These are phyloP conservation scores for Prietella phreatophila DNA, from an alignment of 2,113 vertebrate species.

Conservation along the genomic window DNA sequence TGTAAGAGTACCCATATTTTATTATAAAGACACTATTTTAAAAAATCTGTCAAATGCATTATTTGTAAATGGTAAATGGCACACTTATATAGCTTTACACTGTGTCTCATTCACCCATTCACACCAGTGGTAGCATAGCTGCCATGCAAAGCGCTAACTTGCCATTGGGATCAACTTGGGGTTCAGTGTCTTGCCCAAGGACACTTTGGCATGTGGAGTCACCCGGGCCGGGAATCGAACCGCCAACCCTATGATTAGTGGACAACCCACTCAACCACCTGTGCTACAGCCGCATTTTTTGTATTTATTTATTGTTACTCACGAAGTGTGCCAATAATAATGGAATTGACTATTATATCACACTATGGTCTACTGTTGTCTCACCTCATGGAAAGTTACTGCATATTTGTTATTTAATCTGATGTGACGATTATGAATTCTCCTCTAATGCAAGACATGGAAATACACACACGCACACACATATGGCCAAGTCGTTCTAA, in stretches of 20 bases:
- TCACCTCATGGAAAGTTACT: conserved; percentile 76
- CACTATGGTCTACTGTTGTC: conserved; percentile 46
- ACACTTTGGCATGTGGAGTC: too few species aligned
- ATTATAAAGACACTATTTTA: neutral
- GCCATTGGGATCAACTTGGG: too few species aligned
- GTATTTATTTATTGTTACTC: neutral
- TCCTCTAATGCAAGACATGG: conserved; percentile 62
- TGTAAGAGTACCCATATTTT: neutral
- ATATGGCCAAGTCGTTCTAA: neutral
- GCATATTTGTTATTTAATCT: conserved; percentile 71
- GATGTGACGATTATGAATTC: conserved; percentile 68
- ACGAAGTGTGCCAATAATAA: conserved; percentile 5
- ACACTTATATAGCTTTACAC: too few species aligned
- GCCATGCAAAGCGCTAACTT: too few species aligned
- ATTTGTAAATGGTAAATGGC: too few species aligned
- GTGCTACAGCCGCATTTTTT: too few species aligned
- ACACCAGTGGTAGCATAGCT: too few species aligned
- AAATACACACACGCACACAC: conserved; percentile 11
- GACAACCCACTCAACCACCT: too few species aligned
- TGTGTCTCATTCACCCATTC: too few species aligned
- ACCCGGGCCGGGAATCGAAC: too few species aligned
- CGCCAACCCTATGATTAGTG: too few species aligned
- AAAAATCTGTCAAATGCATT: neutral
- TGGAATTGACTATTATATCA: neutral
- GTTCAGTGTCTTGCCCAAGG: too few species aligned